Evolutionary conservation across 2,888 invertebrate species (phyloP).

Genomic region (Atethmia centrago): DNA sequence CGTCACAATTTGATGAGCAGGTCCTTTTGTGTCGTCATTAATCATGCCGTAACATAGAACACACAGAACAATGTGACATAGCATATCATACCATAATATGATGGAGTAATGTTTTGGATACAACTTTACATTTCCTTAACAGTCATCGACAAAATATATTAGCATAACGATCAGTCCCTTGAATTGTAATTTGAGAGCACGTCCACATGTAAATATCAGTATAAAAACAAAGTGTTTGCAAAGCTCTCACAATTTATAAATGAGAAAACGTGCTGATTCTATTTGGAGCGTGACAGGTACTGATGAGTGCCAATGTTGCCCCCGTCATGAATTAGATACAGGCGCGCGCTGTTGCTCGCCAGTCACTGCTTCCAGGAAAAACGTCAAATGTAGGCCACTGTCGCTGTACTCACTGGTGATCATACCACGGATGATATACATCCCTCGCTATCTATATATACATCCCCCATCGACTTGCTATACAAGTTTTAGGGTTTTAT

Average conservation of each 20-base stretch:
- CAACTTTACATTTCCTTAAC: not conserved
- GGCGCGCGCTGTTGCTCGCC: conserved; percentile 69
- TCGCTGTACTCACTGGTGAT: conserved; percentile 30
- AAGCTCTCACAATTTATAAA: conserved; percentile 65
- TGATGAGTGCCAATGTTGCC: conserved; percentile 76
- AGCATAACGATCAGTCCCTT: not conserved
- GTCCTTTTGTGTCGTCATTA: conserved; percentile 27
- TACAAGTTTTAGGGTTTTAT: not conserved
- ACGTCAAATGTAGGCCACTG: conserved; percentile 75
- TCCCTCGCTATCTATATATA: too few relatives aligned
- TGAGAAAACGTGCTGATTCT: conserved; percentile 70
- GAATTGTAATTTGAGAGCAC: conserved; percentile 45
- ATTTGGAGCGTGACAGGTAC: conserved; percentile 82
- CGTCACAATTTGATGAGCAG: conserved; percentile 2
- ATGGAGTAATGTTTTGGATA: not conserved
- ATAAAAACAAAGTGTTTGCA: conserved; percentile 48
- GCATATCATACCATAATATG: conserved; percentile 6
- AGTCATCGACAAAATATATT: not conserved
- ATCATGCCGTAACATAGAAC: conserved; percentile 6
- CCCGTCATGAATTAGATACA: conserved; percentile 70
- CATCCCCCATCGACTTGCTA: not conserved
- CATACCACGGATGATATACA: conserved; percentile 15
- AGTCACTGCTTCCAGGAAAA: conserved; percentile 74
- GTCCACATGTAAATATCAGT: conserved; percentile 27
- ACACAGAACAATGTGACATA: conserved; percentile 51